phyloP scores from a whole-genome alignment of 2,113 vertebrate genomes.

The Vulpes lagopus region DNA sequence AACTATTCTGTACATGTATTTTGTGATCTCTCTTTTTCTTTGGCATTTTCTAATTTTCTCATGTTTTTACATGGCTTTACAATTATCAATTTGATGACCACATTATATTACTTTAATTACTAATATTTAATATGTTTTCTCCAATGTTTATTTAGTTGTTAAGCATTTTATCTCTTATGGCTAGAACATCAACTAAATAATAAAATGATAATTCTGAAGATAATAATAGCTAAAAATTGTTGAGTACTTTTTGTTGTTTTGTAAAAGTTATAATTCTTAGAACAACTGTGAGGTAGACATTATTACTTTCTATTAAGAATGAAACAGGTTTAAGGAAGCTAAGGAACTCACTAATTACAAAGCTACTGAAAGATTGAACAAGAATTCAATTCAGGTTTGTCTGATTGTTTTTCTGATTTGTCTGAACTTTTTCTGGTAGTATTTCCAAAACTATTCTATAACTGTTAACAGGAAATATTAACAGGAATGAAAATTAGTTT shows the following conservation, averaged over 20 bases:
- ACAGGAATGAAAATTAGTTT: conserved; percentile 14
- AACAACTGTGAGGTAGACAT: neutral
- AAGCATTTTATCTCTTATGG: neutral
- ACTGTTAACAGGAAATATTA: neutral
- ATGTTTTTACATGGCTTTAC: too few species aligned
- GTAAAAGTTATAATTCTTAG: conserved; percentile 18
- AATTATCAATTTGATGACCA: too few species aligned
- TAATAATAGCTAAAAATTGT: neutral
- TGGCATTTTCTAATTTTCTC: neutral
- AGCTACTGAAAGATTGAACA: neutral
- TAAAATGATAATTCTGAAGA: neutral
- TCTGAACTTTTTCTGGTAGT: neutral
- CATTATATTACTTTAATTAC: neutral
- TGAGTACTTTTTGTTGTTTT: neutral
- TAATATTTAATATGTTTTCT: conserved; percentile 42
- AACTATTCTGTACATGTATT: neutral
- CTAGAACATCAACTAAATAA: neutral
- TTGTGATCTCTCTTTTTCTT: neutral
- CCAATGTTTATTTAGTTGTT: neutral
- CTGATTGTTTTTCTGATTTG: neutral
- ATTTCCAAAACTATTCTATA: neutral
- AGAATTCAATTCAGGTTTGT: neutral
- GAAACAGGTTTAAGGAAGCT: neutral
- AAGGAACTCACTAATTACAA: neutral
- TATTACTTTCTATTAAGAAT: neutral